Percentiles rank a stretch among this genome's conserved stretches.
Conservation (phyloP, 2,888 invertebrate species). For the Cataglyphis rosenhaueri region DNA sequence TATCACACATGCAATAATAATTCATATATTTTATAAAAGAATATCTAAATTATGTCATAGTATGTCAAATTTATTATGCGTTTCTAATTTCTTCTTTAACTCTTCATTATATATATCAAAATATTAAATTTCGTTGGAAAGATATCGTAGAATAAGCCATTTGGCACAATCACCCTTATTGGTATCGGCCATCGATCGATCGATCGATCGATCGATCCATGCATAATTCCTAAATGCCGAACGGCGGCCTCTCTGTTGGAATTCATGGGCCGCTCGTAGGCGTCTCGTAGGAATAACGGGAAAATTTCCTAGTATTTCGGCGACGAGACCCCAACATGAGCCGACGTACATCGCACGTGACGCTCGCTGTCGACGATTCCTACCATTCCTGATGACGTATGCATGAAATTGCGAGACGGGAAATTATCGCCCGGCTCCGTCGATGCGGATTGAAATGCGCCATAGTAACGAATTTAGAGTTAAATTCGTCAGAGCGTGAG, state of each 20-base stretch:
- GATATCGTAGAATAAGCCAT: constrained; percentile 8
- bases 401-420: constrained; percentile 75
- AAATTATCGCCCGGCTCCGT: constrained; percentile 62
- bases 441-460: constrained; percentile 62
- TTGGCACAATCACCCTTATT: constrained; percentile 10
- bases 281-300: constrained; percentile 54
- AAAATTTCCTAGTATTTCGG: constrained; percentile 70
- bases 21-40: background rate
- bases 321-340: constrained; percentile 61
- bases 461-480: constrained; percentile 20
- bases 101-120: background rate
- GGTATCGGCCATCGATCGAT: constrained; percentile 54
- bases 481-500: background rate
- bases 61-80: background rate
- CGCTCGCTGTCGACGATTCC: constrained; percentile 61
- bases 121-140: constrained; percentile 19
- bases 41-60: background rate
- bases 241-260: constrained; percentile 53
- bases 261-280: constrained; percentile 55
- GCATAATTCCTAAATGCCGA: constrained; percentile 65
- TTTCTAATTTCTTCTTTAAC: background rate
- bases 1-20: background rate
- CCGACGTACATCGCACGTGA: constrained; percentile 69
- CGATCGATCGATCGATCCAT: constrained; percentile 63
- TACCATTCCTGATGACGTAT: constrained; percentile 69